Base-by-base conservation (phyloP, 2,113 vertebrate genomes). In the Hydrochoerus hydrochaeris region DNA sequence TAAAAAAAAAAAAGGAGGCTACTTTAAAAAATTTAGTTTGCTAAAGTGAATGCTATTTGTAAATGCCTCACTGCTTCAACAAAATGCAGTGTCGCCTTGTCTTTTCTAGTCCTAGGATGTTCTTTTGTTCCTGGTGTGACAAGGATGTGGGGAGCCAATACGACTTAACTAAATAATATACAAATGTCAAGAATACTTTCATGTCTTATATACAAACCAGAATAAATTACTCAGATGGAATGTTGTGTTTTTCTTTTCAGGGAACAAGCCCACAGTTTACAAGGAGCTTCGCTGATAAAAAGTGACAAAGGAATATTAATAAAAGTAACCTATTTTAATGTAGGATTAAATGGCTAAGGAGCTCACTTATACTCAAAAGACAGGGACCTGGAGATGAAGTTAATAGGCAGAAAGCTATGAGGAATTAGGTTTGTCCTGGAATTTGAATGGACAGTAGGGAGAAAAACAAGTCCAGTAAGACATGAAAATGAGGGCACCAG, bases 1-100 rank as follows among this genome's bases (percentile, higher is more conserved):
- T 98, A 96, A 95, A 97, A 98, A 96, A 95, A 97, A 98, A 97
- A 87, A 87, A 93, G 65, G n/a, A 80, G 95, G 58, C 93, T 95
- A 12, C 90, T 97, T 92, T 44, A 49, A 44, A 78, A 60, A n/a
- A 86, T 4, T 7, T 24, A 88, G 93, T 84, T 88, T 95, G 73
- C 38, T 75, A 90, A 97, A 97, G 58, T 10, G 17, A 41, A 0
- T 73, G 26, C 12, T 97, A 26, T 93, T 93, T 95, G 77, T 83
- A 90, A 92, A 73, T 1, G 82, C 12, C 89, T 75, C 78, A 80
- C 41, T 85, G 58, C 60, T 62, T 49, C 24, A 49, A 38, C 67
- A 91, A 0, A 63, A 28, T 85, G 86, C n/a, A 0, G 10, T 0
- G 14, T 8, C 1, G 41, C 78, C 22, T 69, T 12, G 14, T 38